These are phyloP conservation scores for Spialia ferax DNA, from an alignment of 2,888 invertebrate genomes.

Conservation along the genomic window DNA sequence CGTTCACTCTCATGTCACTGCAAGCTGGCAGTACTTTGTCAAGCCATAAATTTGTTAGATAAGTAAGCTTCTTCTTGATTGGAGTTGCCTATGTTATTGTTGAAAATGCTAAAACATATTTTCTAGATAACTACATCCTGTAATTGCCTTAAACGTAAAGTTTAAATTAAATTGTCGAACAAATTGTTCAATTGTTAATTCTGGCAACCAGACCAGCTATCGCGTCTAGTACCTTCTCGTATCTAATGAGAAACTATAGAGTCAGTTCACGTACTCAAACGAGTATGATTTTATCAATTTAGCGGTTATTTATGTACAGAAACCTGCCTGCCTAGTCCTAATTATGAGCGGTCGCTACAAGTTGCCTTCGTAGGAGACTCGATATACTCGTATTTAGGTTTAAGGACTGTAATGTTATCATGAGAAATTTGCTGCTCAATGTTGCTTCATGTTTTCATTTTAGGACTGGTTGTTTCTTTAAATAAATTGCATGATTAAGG, in stretches of 20 bases:
- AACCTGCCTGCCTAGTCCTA: conserved; percentile 29
- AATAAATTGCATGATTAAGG: neutral
- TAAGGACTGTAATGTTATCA: conserved; percentile 2
- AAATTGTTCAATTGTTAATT: neutral
- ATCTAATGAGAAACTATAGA: neutral
- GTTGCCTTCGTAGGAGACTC: conserved; percentile 18
- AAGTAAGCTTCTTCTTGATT: no score
- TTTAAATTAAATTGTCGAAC: neutral
- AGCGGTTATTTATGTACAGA: conserved; percentile 16
- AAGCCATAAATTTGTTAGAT: neutral
- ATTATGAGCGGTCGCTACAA: conserved; percentile 7
- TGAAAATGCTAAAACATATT: no score
- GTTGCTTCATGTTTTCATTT: neutral
- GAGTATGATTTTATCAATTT: conserved; percentile 14
- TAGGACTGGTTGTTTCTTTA: neutral
- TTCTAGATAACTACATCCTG: neutral
- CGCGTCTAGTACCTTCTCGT: neutral
- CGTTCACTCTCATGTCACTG: neutral
- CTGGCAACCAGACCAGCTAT: no score
- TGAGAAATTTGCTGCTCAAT: conserved; percentile 14
- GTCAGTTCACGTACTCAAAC: conserved; percentile 6
- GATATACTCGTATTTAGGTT: no score
- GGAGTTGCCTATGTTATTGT: no score
- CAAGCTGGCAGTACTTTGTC: neutral
- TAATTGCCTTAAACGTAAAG: neutral